A percentile compares a stretch with the other conserved stretches of the same genome.
These are phyloP conservation scores for Drosophila nannoptera DNA, from an alignment of 1,140 invertebrate species.

Conservation along the genomic window DNA sequence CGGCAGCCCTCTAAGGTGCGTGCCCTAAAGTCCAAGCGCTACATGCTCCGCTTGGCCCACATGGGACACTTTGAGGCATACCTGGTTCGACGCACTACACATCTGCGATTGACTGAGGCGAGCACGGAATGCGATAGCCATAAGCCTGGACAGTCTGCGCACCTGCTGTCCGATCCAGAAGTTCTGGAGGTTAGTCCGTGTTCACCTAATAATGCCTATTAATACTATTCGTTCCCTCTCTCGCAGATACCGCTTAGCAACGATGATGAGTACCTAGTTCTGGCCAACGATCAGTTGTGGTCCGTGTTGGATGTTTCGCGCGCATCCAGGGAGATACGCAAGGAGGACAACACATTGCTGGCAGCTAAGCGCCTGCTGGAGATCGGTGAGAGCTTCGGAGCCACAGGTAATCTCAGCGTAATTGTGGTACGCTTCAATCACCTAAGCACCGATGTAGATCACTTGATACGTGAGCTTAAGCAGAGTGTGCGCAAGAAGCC, in stretches of 20 bases:
- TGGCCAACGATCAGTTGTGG: constrained; percentile 89
- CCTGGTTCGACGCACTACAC: constrained; percentile 80
- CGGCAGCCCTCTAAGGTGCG: constrained; percentile 80
- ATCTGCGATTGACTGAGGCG: constrained; percentile 48
- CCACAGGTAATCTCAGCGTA: constrained; percentile 89
- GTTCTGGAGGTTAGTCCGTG: constrained; percentile 81
- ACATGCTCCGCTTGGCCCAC: constrained; percentile 84
- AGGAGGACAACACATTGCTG: constrained; percentile 86
- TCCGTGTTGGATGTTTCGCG: constrained; percentile 86
- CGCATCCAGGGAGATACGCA: constrained; percentile 86
- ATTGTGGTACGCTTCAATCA: constrained; percentile 86
- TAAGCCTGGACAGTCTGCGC: background rate
- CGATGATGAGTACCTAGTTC: constrained; percentile 89
- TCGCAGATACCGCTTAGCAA: constrained; percentile 83
- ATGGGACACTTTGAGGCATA: constrained; percentile 87
- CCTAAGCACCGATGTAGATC: constrained; percentile 84
- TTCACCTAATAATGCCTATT: background rate
- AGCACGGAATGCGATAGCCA: constrained; percentile 1
- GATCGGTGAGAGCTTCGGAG: constrained; percentile 89
- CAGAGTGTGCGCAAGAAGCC: constrained; percentile 84
- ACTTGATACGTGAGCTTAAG: constrained; percentile 87
- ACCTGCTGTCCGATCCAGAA: constrained; percentile 84
- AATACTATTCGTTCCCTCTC: background rate
- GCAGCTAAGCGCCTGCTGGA: constrained; percentile 90
- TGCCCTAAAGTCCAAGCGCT: constrained; percentile 80